Percentiles rank a stretch among this genome's conserved stretches.
Conservation (phyloP, 2,888 invertebrate genomes). For the Campoplex nolae region DNA sequence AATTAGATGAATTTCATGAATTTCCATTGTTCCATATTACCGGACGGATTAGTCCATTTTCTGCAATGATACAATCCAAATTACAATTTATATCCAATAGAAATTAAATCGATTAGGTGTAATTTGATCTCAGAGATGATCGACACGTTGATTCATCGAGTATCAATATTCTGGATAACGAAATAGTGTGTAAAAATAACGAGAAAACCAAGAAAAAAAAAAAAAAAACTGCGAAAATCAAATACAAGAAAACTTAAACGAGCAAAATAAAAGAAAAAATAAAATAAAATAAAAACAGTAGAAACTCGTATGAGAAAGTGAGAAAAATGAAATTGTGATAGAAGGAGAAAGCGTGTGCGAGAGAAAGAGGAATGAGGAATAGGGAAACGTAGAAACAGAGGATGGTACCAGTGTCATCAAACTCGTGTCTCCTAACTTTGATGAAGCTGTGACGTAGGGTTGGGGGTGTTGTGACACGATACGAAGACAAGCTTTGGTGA, state of each 20-base stretch:
- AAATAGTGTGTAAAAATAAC: too few species aligned
- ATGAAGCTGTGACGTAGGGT: constrained; percentile 54
- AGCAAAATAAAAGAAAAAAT: too few species aligned
- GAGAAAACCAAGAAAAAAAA: not conserved
- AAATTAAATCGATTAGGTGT: not conserved
- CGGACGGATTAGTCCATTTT: not conserved
- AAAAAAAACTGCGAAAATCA: not conserved
- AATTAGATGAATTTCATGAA: not conserved
- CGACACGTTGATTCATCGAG: not conserved
- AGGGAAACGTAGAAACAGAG: not conserved
- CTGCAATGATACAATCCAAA: not conserved
- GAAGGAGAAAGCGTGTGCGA: not conserved
- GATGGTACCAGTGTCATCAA: constrained; percentile 52
- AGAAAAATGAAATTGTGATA: too few species aligned
- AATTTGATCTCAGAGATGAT: not conserved
- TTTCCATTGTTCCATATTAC: not conserved
- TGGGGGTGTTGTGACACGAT: constrained; percentile 22
- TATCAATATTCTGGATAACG: not conserved
- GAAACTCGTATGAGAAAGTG: not conserved
- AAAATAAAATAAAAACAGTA: not conserved
- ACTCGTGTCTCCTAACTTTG: constrained; percentile 59
- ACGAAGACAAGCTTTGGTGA: constrained; percentile 2
- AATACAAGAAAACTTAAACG: not conserved
- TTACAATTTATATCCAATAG: not conserved
- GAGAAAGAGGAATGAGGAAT: not conserved